Percentiles rank a stretch among this genome's conserved stretches.
These are phyloP conservation scores for Entomobrya proxima DNA, from an alignment of 2,888 invertebrate genomes.

Conservation along the genomic window DNA sequence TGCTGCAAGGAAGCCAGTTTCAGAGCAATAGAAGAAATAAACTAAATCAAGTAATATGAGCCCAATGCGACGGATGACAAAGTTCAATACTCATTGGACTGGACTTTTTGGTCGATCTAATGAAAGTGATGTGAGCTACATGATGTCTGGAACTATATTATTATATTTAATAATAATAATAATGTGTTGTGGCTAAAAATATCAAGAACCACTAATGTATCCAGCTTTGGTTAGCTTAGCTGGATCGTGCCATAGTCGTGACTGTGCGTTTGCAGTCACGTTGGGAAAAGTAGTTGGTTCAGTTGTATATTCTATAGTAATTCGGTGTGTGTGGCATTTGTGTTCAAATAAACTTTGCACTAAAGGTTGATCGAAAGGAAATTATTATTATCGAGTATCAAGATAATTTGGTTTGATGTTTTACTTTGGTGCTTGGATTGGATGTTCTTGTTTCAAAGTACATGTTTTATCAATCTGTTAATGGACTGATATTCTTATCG, in stretches of 20 bases:
- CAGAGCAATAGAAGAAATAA: not conserved
- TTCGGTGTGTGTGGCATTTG: not conserved
- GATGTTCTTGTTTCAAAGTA: not conserved
- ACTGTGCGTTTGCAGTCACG: not conserved
- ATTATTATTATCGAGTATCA: not conserved
- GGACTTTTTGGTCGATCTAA: constrained; percentile 20
- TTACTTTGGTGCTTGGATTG: not conserved
- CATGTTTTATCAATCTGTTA: not conserved
- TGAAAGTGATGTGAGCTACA: not conserved
- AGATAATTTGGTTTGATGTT: not conserved
- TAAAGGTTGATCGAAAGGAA: not conserved
- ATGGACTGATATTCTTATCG: not conserved
- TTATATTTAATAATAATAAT: not conserved
- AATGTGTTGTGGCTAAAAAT: not conserved
- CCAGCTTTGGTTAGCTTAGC: not conserved
- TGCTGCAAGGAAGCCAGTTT: constrained; percentile 17
- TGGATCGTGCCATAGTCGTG: constrained; percentile 33
- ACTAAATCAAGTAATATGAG: not conserved
- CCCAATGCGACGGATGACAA: too few species aligned
- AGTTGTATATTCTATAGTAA: not conserved
- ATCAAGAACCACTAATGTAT: not conserved
- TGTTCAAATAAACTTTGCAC: not conserved
- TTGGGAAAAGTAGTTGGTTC: not conserved
- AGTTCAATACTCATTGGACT: constrained; percentile 39
- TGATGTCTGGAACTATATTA: not conserved